Percentiles rank a stretch among this genome's conserved stretches.
Conservation (phyloP, 2,113 vertebrate species). For the Casuarius casuarius region DNA sequence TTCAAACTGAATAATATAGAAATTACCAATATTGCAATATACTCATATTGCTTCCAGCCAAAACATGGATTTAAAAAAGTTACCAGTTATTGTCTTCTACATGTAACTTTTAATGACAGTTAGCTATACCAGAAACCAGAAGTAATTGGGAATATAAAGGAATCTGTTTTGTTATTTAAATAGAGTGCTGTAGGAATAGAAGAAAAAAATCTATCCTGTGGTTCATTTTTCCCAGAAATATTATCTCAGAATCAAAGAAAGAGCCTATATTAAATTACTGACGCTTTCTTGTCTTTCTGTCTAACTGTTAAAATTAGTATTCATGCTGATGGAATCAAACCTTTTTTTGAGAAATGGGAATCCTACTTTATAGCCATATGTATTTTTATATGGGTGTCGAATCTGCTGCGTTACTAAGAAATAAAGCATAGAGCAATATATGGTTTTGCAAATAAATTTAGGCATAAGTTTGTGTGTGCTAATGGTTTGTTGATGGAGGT, state of each 20-base stretch:
- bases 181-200: not conserved
- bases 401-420: not conserved
- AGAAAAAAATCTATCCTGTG: not conserved
- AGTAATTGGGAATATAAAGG: not conserved
- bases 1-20: not conserved
- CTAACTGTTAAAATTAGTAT: not conserved
- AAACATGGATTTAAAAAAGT: not conserved
- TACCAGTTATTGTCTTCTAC: not conserved
- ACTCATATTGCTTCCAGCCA: not conserved
- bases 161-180: not conserved
- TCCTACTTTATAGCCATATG: not conserved
- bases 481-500: not conserved
- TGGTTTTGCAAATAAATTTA: not conserved
- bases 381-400: not conserved
- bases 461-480: not conserved
- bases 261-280: not conserved
- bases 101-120: not conserved
- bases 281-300: not conserved
- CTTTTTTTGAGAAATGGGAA: not conserved
- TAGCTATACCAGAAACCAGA: not conserved
- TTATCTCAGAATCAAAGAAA: not conserved
- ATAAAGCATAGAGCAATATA: not conserved
- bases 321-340: not conserved
- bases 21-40: not conserved
- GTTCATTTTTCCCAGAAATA: not conserved